These are phyloP conservation scores for Morpho achilles DNA, from an alignment of 2,888 invertebrate genomes.

Conservation along the genomic window DNA sequence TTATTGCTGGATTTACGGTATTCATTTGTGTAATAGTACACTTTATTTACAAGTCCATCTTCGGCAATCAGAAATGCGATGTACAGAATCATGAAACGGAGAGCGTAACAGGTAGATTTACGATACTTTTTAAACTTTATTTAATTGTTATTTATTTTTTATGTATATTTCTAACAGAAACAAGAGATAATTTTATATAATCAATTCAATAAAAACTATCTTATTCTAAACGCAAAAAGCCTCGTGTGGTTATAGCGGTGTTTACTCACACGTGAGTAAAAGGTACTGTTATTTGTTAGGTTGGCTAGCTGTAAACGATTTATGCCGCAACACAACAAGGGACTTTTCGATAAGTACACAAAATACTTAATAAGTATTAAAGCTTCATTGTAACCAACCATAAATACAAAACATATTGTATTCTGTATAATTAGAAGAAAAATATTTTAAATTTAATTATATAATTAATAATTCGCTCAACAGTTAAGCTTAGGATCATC, in stretches of 20 bases:
- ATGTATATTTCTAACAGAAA: neutral
- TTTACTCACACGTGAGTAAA: constrained; percentile 11
- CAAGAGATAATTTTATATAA: neutral
- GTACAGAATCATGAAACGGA: constrained; percentile 53
- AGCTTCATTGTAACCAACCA: too few relatives aligned
- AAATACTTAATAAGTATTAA: too few relatives aligned
- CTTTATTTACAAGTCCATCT: constrained; percentile 58
- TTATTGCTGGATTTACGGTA: constrained; percentile 50
- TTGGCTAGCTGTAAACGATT: constrained; percentile 5
- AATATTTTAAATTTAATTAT: too few relatives aligned
- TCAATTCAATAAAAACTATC: neutral
- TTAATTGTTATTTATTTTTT: neutral
- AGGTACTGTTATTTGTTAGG: constrained; percentile 5
- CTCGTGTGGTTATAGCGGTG: constrained; percentile 13
- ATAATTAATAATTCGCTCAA: too few relatives aligned
- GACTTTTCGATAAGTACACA: too few relatives aligned
- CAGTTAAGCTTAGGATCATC: too few relatives aligned
- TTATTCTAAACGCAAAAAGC: constrained; percentile 2
- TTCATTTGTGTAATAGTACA: constrained; percentile 58
- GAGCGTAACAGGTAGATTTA: constrained; percentile 55
- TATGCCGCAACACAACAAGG: too few relatives aligned
- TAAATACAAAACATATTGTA: too few relatives aligned
- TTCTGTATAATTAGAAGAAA: too few relatives aligned
- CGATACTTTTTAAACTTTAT: constrained; percentile 7
- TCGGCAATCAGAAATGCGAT: constrained; percentile 58